Evolutionary conservation across 2,797 vertebrate genomes (phyloP), one percentile per base, ranked within the genome.

Genomic region (Malurus leucopterus): DNA sequence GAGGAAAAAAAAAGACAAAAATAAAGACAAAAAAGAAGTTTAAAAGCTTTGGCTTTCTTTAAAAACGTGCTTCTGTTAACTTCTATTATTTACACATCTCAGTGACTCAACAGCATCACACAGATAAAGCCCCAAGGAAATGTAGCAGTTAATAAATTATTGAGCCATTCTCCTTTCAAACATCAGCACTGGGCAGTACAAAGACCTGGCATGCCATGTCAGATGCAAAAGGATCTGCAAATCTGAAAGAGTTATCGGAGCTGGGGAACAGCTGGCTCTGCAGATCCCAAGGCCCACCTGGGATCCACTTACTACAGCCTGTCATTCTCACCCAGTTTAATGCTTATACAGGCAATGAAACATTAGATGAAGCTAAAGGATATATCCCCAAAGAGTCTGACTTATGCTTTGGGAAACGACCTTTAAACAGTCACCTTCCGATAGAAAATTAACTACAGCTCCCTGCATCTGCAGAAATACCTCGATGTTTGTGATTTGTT

Each of bases 61-160:
- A 61, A 94, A 70, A 67, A 87, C 40, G 24, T 50, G 72, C 62
- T 88, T 88, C 73, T 92, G 73, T 77, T 88, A 93, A 93, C 63
- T 88, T 91, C 84, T 86, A 63, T n/a, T 94, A 94, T 95, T 96
- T 95, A 91, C 73, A 85, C 55, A n/a, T 75, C 77, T 86, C 84
- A 86, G 77, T 59, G 84, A 92, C 89, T 96, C 93, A 46, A 88
- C 53, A 78, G 73, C 94, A 93, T 92, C 89, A 93, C 90, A 95
- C 70, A 91, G 95, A 94, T 70, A 90, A 96, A 96, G 74, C 96
- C 93, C 95, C 88, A 81, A 96, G 95, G 96, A 96, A 93, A 95
- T 71, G 91, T 54, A 93, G 90, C 91, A 86, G 77, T 94, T 96
- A 95, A 96, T 96, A 92, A 97, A 97, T 96, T 95, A 97, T 96